Conservation (phyloP, 2,888 invertebrate genomes). For the Psylliodes chrysocephalus region DNA sequence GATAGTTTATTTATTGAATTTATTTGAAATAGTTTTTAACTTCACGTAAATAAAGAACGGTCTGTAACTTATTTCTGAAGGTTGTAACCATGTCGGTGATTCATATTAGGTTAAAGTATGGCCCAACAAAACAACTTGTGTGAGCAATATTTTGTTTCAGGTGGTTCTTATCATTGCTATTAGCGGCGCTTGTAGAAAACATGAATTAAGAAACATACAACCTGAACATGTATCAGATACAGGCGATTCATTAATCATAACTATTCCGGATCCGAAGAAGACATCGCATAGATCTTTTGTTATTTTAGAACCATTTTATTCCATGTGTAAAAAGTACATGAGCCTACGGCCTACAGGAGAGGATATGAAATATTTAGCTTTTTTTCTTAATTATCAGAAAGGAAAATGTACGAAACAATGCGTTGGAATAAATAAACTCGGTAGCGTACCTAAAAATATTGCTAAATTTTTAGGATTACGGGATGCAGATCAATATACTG, state of each 20-base stretch:
- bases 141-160: constrained; percentile 13
- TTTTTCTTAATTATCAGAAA: neutral
- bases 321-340: neutral
- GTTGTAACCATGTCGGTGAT: no score
- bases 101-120: no score
- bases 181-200: constrained; percentile 14
- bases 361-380: no score
- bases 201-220: constrained; percentile 2
- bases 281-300: neutral
- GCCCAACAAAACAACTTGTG: no score
- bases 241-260: neutral
- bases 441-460: neutral
- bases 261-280: neutral
- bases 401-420: neutral
- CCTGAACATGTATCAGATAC: constrained; percentile 6
- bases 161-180: constrained; percentile 9
- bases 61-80: no score
- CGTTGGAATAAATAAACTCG: neutral
- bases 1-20: no score
- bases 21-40: no score
- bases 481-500: neutral
- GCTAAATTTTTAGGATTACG: neutral
- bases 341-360: neutral
- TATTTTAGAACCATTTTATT: neutral
- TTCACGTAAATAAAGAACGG: no score